Evolutionary conservation across 2,888 invertebrate genomes (phyloP).

Genomic region (Nomada ferruginata): DNA sequence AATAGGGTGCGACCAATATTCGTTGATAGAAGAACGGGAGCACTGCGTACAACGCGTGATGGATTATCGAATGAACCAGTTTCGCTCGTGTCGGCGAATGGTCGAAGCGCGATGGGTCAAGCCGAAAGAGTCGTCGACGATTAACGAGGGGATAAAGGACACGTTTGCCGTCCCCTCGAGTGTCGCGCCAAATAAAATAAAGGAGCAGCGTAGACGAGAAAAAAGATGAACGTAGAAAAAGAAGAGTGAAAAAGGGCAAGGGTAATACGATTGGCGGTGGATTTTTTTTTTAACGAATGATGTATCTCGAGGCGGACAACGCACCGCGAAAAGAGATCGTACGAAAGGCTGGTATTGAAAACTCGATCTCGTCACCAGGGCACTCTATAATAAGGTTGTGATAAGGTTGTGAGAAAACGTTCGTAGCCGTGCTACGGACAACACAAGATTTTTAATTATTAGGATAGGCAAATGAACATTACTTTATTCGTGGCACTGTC

Average conservation of each 20-base stretch:
- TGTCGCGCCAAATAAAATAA: constrained; percentile 54
- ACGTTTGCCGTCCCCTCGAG: constrained; percentile 58
- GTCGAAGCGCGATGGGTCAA: constrained; percentile 21
- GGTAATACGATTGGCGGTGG: background rate
- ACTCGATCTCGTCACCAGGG: constrained; percentile 74
- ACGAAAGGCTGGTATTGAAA: constrained; percentile 9
- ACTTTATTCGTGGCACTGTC: constrained; percentile 63
- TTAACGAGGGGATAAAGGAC: constrained; percentile 57
- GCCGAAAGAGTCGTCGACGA: constrained; percentile 47
- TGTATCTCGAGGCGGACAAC: background rate
- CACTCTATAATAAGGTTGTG: constrained; percentile 84
- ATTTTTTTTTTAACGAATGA: background rate
- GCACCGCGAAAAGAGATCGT: constrained; percentile 2
- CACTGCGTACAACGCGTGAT: constrained; percentile 3
- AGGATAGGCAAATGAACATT: constrained; percentile 63
- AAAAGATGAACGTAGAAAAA: background rate
- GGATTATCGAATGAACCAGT: constrained; percentile 1
- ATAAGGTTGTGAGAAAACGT: constrained; percentile 83
- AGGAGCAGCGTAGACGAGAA: constrained; percentile 26
- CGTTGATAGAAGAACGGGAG: constrained; percentile 6
- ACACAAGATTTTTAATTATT: constrained; percentile 78
- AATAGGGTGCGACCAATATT: background rate
- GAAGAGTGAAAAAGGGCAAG: background rate
- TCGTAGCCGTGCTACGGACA: constrained; percentile 81
- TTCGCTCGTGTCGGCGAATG: constrained; percentile 18